These are phyloP conservation scores for Ethmia dodecea DNA, from an alignment of 2,888 invertebrate genomes.

Conservation along the genomic window DNA sequence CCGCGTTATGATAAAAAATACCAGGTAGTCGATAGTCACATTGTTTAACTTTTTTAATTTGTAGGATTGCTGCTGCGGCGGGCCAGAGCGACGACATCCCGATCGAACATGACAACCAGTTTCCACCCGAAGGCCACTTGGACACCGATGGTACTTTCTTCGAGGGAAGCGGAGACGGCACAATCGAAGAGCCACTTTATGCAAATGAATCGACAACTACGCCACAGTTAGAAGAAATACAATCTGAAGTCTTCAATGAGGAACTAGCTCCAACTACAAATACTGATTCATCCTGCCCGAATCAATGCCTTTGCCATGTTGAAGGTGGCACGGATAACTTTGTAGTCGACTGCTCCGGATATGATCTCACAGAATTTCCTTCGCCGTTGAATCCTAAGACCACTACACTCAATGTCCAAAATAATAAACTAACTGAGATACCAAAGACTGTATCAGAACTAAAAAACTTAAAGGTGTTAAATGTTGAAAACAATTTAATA, in stretches of 20 bases:
- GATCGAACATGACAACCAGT: slow-evolving; percentile 57
- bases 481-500: slow-evolving; percentile 53
- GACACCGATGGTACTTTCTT: slow-evolving; percentile 34
- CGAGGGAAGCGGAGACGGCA: slow-evolving; percentile 50
- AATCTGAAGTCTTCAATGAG: slow-evolving; percentile 26
- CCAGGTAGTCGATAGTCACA: slow-evolving; percentile 46
- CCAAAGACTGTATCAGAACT: slow-evolving; percentile 51
- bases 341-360: slow-evolving; percentile 68
- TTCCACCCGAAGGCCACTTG: slow-evolving; percentile 50
- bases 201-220: slow-evolving; percentile 26
- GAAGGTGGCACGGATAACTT: slow-evolving; percentile 47
- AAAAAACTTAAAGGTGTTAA: slow-evolving; percentile 51
- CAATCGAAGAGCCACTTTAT: slow-evolving; percentile 37
- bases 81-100: slow-evolving; percentile 56
- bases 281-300: slow-evolving; percentile 39
- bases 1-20: slow-evolving; percentile 52
- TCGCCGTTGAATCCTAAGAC: slow-evolving; percentile 47
- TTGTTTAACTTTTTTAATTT: slow-evolving; percentile 22
- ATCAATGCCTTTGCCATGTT: slow-evolving; percentile 50
- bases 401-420: slow-evolving; percentile 53
- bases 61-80: slow-evolving; percentile 34
- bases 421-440: slow-evolving; percentile 59
- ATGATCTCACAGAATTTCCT: slow-evolving; percentile 68
- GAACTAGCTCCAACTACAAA: slow-evolving; percentile 22
- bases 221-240: slow-evolving; percentile 43